These are phyloP conservation scores for Larimichthys polyactis DNA, from an alignment of 2,113 vertebrate species.

Conservation along the genomic window DNA sequence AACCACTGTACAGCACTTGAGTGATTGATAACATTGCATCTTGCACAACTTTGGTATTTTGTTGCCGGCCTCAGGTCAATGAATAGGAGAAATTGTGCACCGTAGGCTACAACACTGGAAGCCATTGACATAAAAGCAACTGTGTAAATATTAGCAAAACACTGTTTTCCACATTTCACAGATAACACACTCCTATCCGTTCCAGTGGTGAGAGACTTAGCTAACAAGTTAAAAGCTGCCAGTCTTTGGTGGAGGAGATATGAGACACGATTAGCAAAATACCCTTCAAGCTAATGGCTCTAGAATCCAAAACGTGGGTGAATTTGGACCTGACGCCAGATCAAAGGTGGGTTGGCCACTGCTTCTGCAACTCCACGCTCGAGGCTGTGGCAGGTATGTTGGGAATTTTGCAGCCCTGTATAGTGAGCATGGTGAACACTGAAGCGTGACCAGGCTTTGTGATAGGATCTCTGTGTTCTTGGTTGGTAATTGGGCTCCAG, in stretches of 20 bases:
- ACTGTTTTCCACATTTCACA: slow-evolving; percentile 23
- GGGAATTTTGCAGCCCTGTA: slow-evolving; percentile 60
- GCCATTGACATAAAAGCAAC: slow-evolving; percentile 23
- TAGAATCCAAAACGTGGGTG: slow-evolving; percentile 39
- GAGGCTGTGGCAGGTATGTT: slow-evolving; percentile 58
- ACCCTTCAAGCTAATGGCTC: slow-evolving; percentile 29
- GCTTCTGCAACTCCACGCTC: slow-evolving; percentile 46
- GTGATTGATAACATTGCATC: slow-evolving; percentile 56
- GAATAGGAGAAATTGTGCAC: slow-evolving; percentile 32
- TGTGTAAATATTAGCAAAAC: slow-evolving; percentile 47
- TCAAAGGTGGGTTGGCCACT: slow-evolving; percentile 44
- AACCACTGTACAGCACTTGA: slow-evolving; percentile 25
- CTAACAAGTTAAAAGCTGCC: slow-evolving; percentile 43
- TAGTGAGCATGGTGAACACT: slow-evolving; percentile 54
- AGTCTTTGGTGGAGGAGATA: slow-evolving; percentile 38
- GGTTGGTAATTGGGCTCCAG: slow-evolving; percentile 79
- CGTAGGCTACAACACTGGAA: slow-evolving; percentile 30
- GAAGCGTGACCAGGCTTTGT: slow-evolving; percentile 69
- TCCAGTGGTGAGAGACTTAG: slow-evolving; percentile 43
- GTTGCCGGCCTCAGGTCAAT: slow-evolving; percentile 44
- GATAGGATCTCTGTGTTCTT: slow-evolving; percentile 76
- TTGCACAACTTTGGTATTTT: slow-evolving; percentile 33
- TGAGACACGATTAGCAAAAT: slow-evolving; percentile 56
- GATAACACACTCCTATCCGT: slow-evolving; percentile 30
- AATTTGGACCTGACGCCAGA: slow-evolving; percentile 47